Percentiles rank a stretch among this genome's conserved stretches.
Evolutionary conservation across 2,888 invertebrate species (phyloP).

Genomic region (Clistopyga incitator): DNA sequence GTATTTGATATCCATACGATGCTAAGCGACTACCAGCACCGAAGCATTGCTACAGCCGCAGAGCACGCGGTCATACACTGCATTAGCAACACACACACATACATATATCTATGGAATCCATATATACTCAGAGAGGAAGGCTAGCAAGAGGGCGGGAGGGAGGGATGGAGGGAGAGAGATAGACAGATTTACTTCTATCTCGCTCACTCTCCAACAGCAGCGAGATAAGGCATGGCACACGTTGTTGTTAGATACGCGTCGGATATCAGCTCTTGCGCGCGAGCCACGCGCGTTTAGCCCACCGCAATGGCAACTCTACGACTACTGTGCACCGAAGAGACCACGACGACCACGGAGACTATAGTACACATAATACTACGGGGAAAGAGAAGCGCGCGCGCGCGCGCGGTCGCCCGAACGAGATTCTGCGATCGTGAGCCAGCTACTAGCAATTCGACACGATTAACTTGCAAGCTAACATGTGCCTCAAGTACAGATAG

Average conservation of each 20-base stretch:
- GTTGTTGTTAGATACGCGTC: conserved; percentile 83
- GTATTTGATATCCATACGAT: conserved; percentile 79
- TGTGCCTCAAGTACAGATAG: conserved; percentile 12
- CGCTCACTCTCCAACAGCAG: conserved; percentile 54
- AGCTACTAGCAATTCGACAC: conserved; percentile 56
- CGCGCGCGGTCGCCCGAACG: neutral
- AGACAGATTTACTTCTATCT: conserved; percentile 49
- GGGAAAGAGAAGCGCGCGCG: neutral
- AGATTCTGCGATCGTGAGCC: conserved; percentile 55
- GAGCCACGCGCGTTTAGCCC: conserved; percentile 65
- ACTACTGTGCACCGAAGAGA: conserved; percentile 27
- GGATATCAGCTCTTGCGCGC: conserved; percentile 76
- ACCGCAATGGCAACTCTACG: conserved; percentile 59
- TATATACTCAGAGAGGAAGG: conserved; percentile 14
- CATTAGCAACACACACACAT: conserved; percentile 37
- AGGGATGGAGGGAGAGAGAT: neutral
- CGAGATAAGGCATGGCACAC: conserved; percentile 83
- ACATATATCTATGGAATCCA: conserved; percentile 9
- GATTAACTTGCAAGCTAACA: conserved; percentile 57
- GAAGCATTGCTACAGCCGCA: conserved; percentile 12
- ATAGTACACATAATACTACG: neutral
- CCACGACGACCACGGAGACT: conserved; percentile 11
- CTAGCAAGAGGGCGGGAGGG: conserved; percentile 3
- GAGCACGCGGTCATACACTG: conserved; percentile 43
- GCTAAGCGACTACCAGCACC: conserved; percentile 67